phyloP scores from a whole-genome alignment of 2,888 invertebrate genomes.

The Blastobasis adustella region DNA sequence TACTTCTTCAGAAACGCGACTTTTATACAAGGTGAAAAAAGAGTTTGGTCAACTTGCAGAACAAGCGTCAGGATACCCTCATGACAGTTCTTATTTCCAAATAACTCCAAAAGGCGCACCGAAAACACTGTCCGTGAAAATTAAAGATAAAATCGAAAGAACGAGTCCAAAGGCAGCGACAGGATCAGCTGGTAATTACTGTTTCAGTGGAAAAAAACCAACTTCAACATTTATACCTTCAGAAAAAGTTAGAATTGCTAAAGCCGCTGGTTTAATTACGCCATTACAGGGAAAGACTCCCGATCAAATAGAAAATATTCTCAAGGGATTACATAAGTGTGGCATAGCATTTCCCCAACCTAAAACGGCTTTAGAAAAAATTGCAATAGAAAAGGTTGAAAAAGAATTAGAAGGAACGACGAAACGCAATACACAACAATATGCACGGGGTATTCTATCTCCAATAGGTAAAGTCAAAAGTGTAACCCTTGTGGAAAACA shows the following conservation, averaged over 20 bases:
- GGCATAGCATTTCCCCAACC: constrained; percentile 10
- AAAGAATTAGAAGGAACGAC: constrained; percentile 20
- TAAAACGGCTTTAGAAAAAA: constrained; percentile 22
- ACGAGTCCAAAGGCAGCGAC: not conserved
- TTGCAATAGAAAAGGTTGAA: constrained; percentile 17
- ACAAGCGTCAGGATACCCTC: not conserved
- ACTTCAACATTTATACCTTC: not conserved
- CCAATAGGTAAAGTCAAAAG: constrained; percentile 19
- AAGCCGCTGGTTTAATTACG: constrained; percentile 18
- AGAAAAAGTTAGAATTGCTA: constrained; percentile 18
- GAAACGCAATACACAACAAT: constrained; percentile 21
- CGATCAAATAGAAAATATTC: constrained; percentile 16
- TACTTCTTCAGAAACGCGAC: constrained; percentile 24
- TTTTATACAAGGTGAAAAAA: constrained; percentile 14
- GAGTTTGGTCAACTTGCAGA: not conserved
- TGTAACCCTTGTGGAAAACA: constrained; percentile 20
- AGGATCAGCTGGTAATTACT: not conserved
- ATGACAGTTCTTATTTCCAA: not conserved
- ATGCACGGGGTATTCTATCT: constrained; percentile 16
- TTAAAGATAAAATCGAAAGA: not conserved
- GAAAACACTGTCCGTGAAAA: constrained; percentile 13
- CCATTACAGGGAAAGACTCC: constrained; percentile 22
- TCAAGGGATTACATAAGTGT: constrained; percentile 8
- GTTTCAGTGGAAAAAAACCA: no score
- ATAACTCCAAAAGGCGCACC: constrained; percentile 3